A percentile compares a stretch with the other conserved stretches of the same genome.
These are phyloP conservation scores for Silurus meridionalis DNA, from an alignment of 2,113 vertebrate genomes.

Conservation along the genomic window DNA sequence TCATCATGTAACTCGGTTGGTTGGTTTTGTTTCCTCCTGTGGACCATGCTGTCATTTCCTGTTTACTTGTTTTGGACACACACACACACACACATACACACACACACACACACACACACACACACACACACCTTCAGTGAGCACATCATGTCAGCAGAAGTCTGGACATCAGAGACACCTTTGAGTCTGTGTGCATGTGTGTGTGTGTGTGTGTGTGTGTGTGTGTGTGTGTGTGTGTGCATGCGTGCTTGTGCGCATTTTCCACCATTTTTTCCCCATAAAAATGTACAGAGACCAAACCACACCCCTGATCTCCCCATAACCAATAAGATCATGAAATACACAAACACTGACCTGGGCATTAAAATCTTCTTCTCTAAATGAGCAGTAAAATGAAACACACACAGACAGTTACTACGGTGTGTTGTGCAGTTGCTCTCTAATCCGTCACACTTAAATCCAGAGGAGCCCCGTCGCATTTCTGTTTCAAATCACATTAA, in stretches of 20 bases:
- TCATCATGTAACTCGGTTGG: slow-evolving; percentile 26
- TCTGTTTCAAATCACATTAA: slow-evolving; percentile 30
- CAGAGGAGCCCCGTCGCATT: slow-evolving; percentile 15
- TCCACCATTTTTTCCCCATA: not conserved
- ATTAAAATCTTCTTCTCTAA: not conserved
- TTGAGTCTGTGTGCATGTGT: slow-evolving; percentile 7
- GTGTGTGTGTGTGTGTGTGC: not conserved
- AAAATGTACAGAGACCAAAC: not conserved
- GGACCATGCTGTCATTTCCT: slow-evolving; percentile 46
- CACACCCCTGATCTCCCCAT: not conserved
- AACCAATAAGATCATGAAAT: not conserved
- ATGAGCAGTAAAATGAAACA: not conserved
- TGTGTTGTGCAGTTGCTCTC: slow-evolving; percentile 10
- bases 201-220: not conserved
- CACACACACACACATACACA: slow-evolving; percentile 17
- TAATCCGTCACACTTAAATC: slow-evolving; percentile 34
- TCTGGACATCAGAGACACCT: slow-evolving; percentile 28
- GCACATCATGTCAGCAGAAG: slow-evolving; percentile 19
- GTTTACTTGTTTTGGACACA: slow-evolving; percentile 39
- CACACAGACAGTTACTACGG: not conserved
- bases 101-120: slow-evolving; percentile 17
- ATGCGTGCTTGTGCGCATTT: too few species aligned
- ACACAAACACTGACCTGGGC: not conserved
- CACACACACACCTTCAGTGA: slow-evolving; percentile 1
- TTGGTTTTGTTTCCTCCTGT: slow-evolving; percentile 43